These are phyloP conservation scores for Callionymus lyra DNA, from an alignment of 2,113 vertebrate species.

Conservation along the genomic window DNA sequence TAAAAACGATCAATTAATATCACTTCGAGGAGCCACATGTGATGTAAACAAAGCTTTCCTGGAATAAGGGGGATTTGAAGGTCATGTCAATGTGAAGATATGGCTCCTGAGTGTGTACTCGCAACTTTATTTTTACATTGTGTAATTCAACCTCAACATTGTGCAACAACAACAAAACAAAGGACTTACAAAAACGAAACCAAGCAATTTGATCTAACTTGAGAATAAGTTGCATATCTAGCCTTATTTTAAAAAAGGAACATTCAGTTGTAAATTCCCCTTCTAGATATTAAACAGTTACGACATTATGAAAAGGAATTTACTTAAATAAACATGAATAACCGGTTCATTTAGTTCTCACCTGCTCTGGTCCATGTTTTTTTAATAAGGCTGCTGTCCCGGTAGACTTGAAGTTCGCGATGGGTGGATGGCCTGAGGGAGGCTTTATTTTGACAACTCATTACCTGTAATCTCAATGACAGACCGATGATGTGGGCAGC, in stretches of 20 bases:
- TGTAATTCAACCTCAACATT: too few relatives aligned
- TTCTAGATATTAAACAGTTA: too few relatives aligned
- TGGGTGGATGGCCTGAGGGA: constrained; percentile 44
- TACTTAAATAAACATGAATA: not conserved
- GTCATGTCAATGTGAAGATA: constrained; percentile 26
- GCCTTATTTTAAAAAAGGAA: too few relatives aligned
- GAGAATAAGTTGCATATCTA: too few relatives aligned
- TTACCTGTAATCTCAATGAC: constrained; percentile 73
- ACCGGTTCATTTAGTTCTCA: constrained; percentile 30
- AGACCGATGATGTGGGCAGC: constrained; percentile 33
- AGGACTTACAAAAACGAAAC: too few relatives aligned
- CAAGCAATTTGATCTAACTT: too few relatives aligned
- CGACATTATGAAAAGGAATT: too few relatives aligned
- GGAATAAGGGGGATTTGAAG: constrained; percentile 33
- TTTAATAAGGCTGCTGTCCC: constrained; percentile 13
- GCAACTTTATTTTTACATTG: too few relatives aligned
- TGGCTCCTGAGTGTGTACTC: not conserved
- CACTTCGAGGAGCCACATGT: constrained; percentile 35
- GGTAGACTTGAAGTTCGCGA: constrained; percentile 27
- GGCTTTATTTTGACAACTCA: constrained; percentile 66
- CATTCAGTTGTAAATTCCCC: too few relatives aligned
- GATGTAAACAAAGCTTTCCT: constrained; percentile 32
- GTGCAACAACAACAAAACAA: too few relatives aligned
- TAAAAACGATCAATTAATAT: constrained; percentile 65
- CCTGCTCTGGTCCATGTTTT: too few relatives aligned